Conservation (phyloP, 2,888 invertebrate genomes). For the Agrotis puta region DNA sequence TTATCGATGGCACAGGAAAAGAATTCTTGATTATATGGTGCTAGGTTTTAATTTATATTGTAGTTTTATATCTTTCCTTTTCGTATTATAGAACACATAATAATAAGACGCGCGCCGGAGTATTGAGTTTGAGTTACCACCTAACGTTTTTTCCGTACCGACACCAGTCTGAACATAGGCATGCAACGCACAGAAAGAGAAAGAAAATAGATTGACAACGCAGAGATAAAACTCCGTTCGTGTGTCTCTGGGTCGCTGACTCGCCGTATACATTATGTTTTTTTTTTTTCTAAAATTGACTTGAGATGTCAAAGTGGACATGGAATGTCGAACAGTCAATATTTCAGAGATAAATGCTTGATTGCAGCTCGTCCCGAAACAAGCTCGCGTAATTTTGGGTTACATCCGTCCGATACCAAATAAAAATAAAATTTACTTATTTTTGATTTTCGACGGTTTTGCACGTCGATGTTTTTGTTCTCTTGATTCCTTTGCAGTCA, state of each 20-base stretch:
- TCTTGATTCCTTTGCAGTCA: conserved; percentile 37
- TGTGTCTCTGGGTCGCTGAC: too few relatives aligned
- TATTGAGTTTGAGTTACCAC: too few relatives aligned
- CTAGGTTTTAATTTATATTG: conserved; percentile 3
- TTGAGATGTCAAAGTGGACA: neutral
- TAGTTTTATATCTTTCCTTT: too few relatives aligned
- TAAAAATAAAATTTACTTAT: conserved; percentile 43
- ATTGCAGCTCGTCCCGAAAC: conserved; percentile 9
- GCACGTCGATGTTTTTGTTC: neutral
- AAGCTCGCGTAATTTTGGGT: conserved; percentile 15
- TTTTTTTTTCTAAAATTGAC: neutral
- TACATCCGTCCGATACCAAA: conserved; percentile 13
- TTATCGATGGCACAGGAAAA: conserved; percentile 32
- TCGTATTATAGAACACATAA: too few relatives aligned
- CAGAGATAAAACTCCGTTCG: too few relatives aligned
- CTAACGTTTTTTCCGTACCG: too few relatives aligned
- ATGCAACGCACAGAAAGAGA: too few relatives aligned
- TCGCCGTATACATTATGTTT: too few relatives aligned
- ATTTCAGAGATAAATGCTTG: conserved; percentile 33
- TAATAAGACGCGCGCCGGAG: too few relatives aligned
- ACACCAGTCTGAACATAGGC: too few relatives aligned
- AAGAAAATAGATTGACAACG: too few relatives aligned
- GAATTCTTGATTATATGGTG: neutral
- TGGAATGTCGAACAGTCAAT: conserved; percentile 17
- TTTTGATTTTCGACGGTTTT: conserved; percentile 17